Conservation (phyloP, 2,888 invertebrate genomes). For the Stenurella melanura region DNA sequence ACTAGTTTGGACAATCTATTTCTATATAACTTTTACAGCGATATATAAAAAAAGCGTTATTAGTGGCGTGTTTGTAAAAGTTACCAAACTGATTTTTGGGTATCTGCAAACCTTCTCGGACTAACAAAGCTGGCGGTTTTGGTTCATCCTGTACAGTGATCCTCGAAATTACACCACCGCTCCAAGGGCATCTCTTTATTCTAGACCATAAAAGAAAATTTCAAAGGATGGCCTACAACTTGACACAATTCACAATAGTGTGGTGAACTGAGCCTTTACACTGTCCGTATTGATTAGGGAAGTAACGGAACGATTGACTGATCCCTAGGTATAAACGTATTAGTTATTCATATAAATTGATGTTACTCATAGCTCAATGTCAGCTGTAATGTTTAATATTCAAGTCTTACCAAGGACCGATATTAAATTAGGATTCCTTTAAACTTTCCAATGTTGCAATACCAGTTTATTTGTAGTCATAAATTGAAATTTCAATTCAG, state of each 20-base stretch:
- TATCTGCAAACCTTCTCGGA: no score
- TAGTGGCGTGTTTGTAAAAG: no score
- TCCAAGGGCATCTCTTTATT: not conserved
- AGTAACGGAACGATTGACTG: not conserved
- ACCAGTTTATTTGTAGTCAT: not conserved
- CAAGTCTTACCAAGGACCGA: not conserved
- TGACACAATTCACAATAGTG: slow-evolving; percentile 6
- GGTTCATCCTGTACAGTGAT: not conserved
- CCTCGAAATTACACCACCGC: not conserved
- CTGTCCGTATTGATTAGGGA: slow-evolving; percentile 7
- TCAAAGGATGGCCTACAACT: slow-evolving; percentile 3
- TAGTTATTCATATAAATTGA: not conserved
- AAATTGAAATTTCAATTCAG: slow-evolving; percentile 9
- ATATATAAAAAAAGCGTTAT: no score
- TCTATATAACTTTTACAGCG: no score
- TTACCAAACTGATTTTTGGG: no score
- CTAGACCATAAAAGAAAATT: slow-evolving; percentile 5
- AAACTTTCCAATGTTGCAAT: not conserved
- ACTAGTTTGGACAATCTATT: no score
- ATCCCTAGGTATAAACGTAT: not conserved
- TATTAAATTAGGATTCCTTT: slow-evolving; percentile 10
- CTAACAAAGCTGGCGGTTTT: no score
- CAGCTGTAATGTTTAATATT: slow-evolving; percentile 7
- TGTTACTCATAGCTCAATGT: not conserved
- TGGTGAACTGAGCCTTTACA: not conserved